Conservation (phyloP, 2,888 invertebrate genomes). For the Spatulosminthurus flaviceps region DNA sequence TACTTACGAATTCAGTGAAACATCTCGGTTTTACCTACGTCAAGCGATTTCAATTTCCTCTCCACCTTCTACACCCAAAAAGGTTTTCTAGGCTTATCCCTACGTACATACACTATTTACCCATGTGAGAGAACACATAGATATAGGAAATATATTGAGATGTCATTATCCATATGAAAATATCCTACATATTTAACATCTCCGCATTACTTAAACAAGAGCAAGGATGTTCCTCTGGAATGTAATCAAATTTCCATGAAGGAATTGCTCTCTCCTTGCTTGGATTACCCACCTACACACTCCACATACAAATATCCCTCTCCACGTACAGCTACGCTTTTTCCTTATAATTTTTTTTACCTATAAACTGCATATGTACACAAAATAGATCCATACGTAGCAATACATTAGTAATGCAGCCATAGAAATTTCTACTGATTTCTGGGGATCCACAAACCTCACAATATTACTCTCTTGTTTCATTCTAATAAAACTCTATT, state of each 20-base stretch:
- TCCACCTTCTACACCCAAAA: background rate
- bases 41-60: conserved; percentile 12
- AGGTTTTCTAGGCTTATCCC: background rate
- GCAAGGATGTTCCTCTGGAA: background rate
- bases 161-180: background rate
- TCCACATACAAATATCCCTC: too few species aligned
- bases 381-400: too few species aligned
- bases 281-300: background rate
- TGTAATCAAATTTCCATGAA: conserved; percentile 14
- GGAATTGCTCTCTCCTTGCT: background rate
- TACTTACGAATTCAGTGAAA: conserved; percentile 8
- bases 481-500: too few species aligned
- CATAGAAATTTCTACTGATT: too few species aligned
- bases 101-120: too few species aligned
- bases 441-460: too few species aligned
- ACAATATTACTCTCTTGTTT: too few species aligned
- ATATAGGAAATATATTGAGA: background rate
- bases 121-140: background rate
- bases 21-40: background rate
- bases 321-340: too few species aligned
- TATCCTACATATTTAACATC: too few species aligned
- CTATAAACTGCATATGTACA: too few species aligned
- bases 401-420: too few species aligned
- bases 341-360: too few species aligned
- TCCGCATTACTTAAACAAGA: conserved; percentile 9